Evolutionary conservation across 2,113 vertebrate species (phyloP), one percentile per base, ranked within the genome.

Genomic region (Eleginops maclovinus): DNA sequence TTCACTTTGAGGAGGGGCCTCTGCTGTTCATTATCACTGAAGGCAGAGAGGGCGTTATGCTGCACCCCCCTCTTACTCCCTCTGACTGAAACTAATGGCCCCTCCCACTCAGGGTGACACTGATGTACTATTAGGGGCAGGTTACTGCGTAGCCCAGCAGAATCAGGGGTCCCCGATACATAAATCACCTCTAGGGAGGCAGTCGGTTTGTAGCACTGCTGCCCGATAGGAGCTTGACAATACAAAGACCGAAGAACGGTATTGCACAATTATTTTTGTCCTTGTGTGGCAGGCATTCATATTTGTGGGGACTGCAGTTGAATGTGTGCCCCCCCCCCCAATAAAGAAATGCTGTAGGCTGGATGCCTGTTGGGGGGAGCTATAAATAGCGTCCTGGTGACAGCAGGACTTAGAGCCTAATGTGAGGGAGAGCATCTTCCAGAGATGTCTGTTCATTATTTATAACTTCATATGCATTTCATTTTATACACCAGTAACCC

Each of bases 351-450:
- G 59, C 82, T 65, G 84, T 50, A 54, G 74, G 77, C 86, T 54
- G 72, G 77, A 43, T 72, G 86, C 77, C 87, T 89, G 83, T 78
- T 87, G 87, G 84, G 81, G n/a, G 44, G 77, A 68, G 62, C 87
- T 93, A 93, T 92, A 88, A 94, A 94, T 94, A 93, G 84, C 85
- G 56, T 31, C 19, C 16, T 86, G 81, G 77, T 88, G 90, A 93
- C 91, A 92, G 85, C 85, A 86, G 81, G 83, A 86, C 83, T 89
- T 78, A 50, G 51, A 84, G 88, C 78, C 76, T 82, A 75, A 81
- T 74, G 82, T 88, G 89, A 89, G 71, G 66, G 85, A 43, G 70
- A 79, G 86, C 66, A 66, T 91, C 85, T 89, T 82, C 75, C 76
- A 84, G 73, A 87, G 72, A 74, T 73, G 72, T 59, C 82, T 3